Evolutionary conservation across 2,113 vertebrate genomes (phyloP), one percentile per base, ranked within the genome.

Genomic region (Micronycteris hirsuta): DNA sequence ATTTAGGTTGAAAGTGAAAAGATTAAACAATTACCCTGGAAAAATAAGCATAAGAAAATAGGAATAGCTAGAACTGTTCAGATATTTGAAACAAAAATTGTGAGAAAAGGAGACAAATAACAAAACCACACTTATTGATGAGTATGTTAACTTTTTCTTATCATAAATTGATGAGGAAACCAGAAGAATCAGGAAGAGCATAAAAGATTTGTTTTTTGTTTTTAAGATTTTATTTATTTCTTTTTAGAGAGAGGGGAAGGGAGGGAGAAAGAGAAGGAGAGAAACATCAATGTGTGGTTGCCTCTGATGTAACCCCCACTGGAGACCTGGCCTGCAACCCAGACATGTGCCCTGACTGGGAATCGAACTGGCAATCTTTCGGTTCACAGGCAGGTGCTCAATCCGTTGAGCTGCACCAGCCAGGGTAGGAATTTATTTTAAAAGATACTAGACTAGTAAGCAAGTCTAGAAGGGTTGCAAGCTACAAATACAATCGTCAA

Each of bases 21-120:
- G 38, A 26, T 2, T 19, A 19, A 33, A 19, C 17, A 81, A 78
- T 80, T 14, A 38, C 24, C 7, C n/a, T 54, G 70, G 38, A 31
- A 38, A 90, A 70, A 45, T 4, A 47, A 31, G 5, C 13, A 10
- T 28, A 31, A 52, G 31, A 36, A 52, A 43, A 19, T 2, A 20
- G 20, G 19, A 20, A 4, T 3, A 0, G 31, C 38, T 49, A 0
- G 15, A 15, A 19, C 33, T 31, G 26, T 33, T 65, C 61, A 71
- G 52, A 10, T 17, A 24, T 54, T 12, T 28, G 43, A 81, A 56
- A 47, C 49, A 45, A 45, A 70, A 49, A 77, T 10, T 36, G 19
- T 70, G 31, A 92, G 52, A 47, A 85, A 56, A 74, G n/a, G 24
- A 89, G 26, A 76, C 31, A 67, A 38, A 15, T 22, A 22, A 61